Percentiles rank a stretch among this genome's conserved stretches.
These are phyloP conservation scores for Turritopsis dohrnii DNA, from an alignment of 30 jellyfish, hydroid and myxozoan genomes.

Conservation along the genomic window DNA sequence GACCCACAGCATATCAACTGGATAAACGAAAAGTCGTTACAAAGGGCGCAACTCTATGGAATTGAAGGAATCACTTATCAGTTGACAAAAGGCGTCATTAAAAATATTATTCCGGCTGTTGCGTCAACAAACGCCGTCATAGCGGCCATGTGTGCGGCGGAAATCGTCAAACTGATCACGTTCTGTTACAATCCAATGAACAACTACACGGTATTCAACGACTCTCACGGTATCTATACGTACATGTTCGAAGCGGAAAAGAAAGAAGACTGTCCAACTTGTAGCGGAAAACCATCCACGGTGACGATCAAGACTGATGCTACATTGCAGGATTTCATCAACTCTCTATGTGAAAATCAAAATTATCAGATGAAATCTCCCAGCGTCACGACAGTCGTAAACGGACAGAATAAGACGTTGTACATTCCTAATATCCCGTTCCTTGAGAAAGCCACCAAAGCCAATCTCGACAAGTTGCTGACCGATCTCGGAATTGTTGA, in stretches of 20 bases:
- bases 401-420: constrained; percentile 65
- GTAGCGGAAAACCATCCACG: constrained; percentile 53
- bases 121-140: constrained; percentile 98
- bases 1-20: constrained; percentile 77
- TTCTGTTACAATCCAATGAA: constrained; percentile 87
- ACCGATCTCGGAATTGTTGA: constrained; percentile 63
- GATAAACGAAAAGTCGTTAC: constrained; percentile 54
- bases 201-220: constrained; percentile 83
- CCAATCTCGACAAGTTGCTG: background rate
- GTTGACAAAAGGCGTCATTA: constrained; percentile 90
- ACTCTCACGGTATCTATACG: constrained; percentile 81
- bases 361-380: constrained; percentile 86
- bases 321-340: constrained; percentile 40
- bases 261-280: constrained; percentile 45
- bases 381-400: constrained; percentile 59
- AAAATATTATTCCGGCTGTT: constrained; percentile 93
- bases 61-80: constrained; percentile 70
- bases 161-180: background rate
- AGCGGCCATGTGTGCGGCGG: constrained; percentile 52
- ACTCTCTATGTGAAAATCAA: constrained; percentile 21
- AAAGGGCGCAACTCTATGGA: constrained; percentile 54
- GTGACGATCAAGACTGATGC: constrained; percentile 29
- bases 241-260: constrained; percentile 89
- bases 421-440: constrained; percentile 44
- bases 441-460: background rate